These are phyloP conservation scores for Mungos mungo DNA, from an alignment of 2,113 vertebrate species.

Conservation along the genomic window DNA sequence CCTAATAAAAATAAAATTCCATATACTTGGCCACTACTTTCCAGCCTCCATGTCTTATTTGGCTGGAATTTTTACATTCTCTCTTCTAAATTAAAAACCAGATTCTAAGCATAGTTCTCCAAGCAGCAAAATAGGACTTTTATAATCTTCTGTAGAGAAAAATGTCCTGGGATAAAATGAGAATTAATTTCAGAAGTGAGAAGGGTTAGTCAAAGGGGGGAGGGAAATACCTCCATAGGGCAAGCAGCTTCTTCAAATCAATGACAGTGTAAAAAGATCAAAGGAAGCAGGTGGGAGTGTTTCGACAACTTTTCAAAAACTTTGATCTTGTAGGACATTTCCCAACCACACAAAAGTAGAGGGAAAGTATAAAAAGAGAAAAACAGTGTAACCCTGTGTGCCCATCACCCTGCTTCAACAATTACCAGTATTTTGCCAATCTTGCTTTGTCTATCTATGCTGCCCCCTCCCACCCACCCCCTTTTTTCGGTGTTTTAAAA, in stretches of 20 bases:
- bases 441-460: neutral
- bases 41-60: conserved; percentile 45
- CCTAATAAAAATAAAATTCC: conserved; percentile 55
- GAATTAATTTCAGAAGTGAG: conserved; percentile 56
- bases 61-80: conserved; percentile 53
- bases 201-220: conserved; percentile 13
- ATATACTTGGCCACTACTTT: neutral
- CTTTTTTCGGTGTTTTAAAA: neutral
- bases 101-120: conserved; percentile 54
- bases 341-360: neutral
- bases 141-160: conserved; percentile 51
- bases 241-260: neutral
- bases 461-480: accelerated
- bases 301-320: neutral
- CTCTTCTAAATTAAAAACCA: conserved; percentile 55
- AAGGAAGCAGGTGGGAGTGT: neutral
- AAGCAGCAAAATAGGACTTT: conserved; percentile 48
- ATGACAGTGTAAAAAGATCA: neutral
- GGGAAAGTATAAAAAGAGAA: neutral
- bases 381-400: neutral
- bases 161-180: conserved; percentile 74
- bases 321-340: neutral
- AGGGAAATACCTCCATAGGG: neutral
- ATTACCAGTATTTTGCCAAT: neutral
- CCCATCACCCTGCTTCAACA: neutral